phyloP scores from a whole-genome alignment of 1,140 invertebrate species.

The Popillia japonica region DNA sequence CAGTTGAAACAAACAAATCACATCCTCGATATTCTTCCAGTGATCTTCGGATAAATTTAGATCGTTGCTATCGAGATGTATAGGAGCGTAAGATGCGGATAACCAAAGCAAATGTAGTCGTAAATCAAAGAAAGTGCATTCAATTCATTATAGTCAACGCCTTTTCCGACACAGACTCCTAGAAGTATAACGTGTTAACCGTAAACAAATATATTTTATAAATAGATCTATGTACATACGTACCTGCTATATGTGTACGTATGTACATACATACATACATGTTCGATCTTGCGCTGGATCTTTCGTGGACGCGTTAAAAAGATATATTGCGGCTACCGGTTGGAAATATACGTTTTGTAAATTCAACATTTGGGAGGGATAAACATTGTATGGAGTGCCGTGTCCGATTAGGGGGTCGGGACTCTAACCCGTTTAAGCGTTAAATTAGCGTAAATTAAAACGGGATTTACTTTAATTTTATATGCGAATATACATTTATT shows the following conservation, averaged over 20 bases:
- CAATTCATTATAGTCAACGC: slow-evolving; percentile 18
- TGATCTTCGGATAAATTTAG: too few relatives aligned
- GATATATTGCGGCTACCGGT: not conserved
- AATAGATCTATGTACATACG: too few relatives aligned
- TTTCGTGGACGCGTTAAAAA: not conserved
- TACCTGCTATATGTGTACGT: too few relatives aligned
- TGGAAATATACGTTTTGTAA: not conserved
- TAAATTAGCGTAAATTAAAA: not conserved
- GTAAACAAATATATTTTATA: slow-evolving; percentile 27
- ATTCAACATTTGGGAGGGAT: too few relatives aligned
- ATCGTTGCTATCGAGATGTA: too few relatives aligned
- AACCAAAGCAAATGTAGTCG: not conserved
- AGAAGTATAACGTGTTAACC: not conserved
- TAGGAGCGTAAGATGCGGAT: too few relatives aligned
- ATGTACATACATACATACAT: not conserved
- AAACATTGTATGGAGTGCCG: too few relatives aligned
- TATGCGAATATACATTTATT: not conserved
- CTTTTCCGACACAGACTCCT: not conserved
- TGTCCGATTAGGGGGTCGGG: too few relatives aligned
- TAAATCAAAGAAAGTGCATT: slow-evolving; percentile 9
- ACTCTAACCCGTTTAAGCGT: not conserved
- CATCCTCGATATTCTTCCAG: too few relatives aligned
- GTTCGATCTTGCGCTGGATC: not conserved
- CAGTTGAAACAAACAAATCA: too few relatives aligned
- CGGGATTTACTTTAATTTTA: slow-evolving; percentile 28